A percentile compares a stretch with the other conserved stretches of the same genome.
Conservation (phyloP, 2,113 vertebrate genomes). For the Triplophysa siluroides region DNA sequence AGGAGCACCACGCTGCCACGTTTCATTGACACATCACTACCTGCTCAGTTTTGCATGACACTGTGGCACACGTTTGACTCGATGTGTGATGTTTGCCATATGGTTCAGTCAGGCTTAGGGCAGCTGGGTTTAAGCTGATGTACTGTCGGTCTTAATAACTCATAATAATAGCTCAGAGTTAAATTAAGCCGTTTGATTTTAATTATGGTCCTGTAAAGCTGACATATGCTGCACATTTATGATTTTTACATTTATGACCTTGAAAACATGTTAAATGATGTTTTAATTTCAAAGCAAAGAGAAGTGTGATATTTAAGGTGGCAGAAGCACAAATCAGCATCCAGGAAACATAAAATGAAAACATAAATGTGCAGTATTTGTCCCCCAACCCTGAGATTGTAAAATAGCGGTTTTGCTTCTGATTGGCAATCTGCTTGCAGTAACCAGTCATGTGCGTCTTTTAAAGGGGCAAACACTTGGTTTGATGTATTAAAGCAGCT, state of each 20-base stretch:
- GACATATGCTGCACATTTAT: no score
- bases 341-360: no score
- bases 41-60: constrained; percentile 43
- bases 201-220: no score
- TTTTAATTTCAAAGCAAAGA: no score
- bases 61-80: neutral
- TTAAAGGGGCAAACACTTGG: neutral
- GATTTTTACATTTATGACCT: no score
- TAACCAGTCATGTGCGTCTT: neutral
- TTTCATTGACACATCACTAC: constrained; percentile 44
- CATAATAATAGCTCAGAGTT: constrained; percentile 49
- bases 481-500: constrained; percentile 29
- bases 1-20: constrained; percentile 59
- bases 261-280: no score
- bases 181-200: constrained; percentile 47
- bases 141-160: constrained; percentile 31
- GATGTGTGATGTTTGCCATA: constrained; percentile 1
- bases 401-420: no score
- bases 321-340: no score
- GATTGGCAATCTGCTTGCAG: no score
- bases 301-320: no score
- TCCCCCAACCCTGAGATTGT: no score
- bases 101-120: neutral
- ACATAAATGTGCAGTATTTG: no score
- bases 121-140: constrained; percentile 10